phyloP scores from a whole-genome alignment of 2,113 vertebrate genomes.

The Shinisaurus crocodilurus region DNA sequence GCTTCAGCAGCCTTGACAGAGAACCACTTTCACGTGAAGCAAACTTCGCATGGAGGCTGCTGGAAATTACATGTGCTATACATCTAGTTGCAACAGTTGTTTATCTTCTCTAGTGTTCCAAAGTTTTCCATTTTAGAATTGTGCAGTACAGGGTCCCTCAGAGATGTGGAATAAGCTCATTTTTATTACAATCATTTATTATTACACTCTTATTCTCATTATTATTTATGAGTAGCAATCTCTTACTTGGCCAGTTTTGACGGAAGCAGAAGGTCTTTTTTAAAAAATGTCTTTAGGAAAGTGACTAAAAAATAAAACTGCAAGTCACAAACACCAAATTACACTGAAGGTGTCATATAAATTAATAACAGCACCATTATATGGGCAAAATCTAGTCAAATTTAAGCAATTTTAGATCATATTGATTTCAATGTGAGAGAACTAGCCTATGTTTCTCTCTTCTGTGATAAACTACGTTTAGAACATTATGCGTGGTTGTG shows the following conservation, averaged over 20 bases:
- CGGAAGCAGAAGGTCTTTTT: neutral
- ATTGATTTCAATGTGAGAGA: neutral
- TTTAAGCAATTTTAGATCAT: neutral
- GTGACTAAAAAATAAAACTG: neutral
- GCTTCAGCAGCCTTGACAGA: neutral
- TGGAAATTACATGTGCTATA: neutral
- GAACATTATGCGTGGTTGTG: neutral
- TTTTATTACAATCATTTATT: neutral
- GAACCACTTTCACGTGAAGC: neutral
- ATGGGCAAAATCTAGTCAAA: neutral
- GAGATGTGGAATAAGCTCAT: neutral
- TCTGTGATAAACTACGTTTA: neutral
- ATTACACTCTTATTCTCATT: neutral
- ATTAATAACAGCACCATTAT: neutral
- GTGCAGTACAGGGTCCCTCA: neutral
- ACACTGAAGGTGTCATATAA: neutral
- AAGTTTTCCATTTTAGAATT: neutral
- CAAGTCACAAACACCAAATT: neutral
- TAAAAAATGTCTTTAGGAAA: neutral
- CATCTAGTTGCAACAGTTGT: neutral
- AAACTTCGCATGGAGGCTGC: neutral
- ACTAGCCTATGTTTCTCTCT: neutral
- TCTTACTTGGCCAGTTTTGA: neutral
- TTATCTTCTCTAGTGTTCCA: neutral
- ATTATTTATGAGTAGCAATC: neutral